A percentile compares a stretch with the other conserved stretches of the same genome.
Evolutionary conservation across 2,888 invertebrate species (phyloP).

Genomic region (Andrena chrysosceles): DNA sequence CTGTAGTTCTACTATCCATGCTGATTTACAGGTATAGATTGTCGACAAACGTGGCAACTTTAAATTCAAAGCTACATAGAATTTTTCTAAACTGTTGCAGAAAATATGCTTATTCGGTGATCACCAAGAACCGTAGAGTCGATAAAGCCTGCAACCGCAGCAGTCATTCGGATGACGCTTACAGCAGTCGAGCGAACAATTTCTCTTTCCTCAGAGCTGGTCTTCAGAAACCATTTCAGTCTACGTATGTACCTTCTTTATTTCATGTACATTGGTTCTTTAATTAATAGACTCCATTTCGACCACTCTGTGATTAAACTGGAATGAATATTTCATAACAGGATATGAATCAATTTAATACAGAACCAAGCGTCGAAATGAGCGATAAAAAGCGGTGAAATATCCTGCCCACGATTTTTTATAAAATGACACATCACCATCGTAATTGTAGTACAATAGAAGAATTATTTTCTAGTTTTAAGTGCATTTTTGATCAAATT

Average conservation of each 20-base stretch:
- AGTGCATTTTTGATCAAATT: no score
- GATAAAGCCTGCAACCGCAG: constrained; percentile 83
- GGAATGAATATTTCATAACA: no score
- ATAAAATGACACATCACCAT: no score
- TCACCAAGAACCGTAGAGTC: constrained; percentile 84
- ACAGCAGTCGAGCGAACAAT: constrained; percentile 80
- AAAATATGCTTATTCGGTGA: constrained; percentile 89
- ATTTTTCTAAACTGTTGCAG: constrained; percentile 83
- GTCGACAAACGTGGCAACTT: no score
- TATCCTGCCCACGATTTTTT: no score
- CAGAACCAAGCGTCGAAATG: no score
- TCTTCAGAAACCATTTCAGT: constrained; percentile 82
- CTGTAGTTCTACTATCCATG: constrained; percentile 90
- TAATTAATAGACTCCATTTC: no score
- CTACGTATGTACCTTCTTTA: constrained; percentile 78
- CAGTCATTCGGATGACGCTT: constrained; percentile 75
- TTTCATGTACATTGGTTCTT: neutral
- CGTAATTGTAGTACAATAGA: no score
- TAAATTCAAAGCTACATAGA: neutral
- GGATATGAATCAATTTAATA: no score
- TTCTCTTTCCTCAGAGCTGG: constrained; percentile 84
- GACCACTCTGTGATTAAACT: no score
- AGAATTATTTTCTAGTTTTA: no score
- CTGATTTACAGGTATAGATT: constrained; percentile 90
- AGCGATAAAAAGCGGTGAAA: no score